phyloP scores from a whole-genome alignment of 1,140 invertebrate genomes.

The Drosophila aff. region DNA sequence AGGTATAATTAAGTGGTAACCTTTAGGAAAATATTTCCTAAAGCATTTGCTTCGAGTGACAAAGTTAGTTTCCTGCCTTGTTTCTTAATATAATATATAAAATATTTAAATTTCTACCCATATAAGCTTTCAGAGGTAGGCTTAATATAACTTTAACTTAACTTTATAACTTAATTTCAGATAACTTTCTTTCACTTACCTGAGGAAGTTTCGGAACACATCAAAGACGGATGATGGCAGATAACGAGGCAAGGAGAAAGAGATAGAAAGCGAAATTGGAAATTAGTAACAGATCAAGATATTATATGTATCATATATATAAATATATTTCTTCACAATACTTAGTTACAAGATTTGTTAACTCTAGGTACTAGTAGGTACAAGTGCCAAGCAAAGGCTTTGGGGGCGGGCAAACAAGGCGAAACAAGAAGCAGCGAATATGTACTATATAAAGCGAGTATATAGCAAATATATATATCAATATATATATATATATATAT shows the following conservation, averaged over 20 bases:
- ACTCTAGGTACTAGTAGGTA: conserved; percentile 16
- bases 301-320: not conserved
- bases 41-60: too few relatives aligned
- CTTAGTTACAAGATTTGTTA: conserved; percentile 2
- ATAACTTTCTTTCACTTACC: not conserved
- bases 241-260: not conserved
- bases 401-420: conserved; percentile 33
- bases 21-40: not conserved
- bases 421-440: conserved; percentile 31
- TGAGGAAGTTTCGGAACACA: not conserved
- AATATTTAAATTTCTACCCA: too few relatives aligned
- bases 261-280: not conserved
- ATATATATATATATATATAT: not conserved
- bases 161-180: not conserved
- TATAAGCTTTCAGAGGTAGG: not conserved
- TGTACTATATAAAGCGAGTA: not conserved
- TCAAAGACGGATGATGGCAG: not conserved
- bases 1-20: not conserved
- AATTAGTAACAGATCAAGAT: not conserved
- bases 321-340: conserved; percentile 1
- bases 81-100: too few relatives aligned
- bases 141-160: not conserved
- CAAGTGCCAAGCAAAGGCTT: conserved; percentile 58
- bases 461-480: not conserved
- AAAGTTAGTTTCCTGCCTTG: too few relatives aligned